Percentiles rank a stretch among this genome's conserved stretches.
Evolutionary conservation across 2,888 invertebrate species (phyloP).

Genomic region (Drosophila infuscata): DNA sequence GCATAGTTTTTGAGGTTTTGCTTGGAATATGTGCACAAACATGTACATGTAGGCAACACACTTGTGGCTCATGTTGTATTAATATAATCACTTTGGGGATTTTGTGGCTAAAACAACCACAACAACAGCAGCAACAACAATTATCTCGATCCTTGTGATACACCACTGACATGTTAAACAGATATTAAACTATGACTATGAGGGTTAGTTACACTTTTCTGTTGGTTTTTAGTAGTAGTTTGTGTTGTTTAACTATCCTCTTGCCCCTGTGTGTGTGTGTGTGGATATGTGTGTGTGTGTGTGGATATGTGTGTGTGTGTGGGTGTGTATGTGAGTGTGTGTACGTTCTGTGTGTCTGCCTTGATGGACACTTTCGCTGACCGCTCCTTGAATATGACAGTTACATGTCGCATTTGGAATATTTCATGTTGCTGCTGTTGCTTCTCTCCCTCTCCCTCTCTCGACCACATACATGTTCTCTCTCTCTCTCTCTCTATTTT

Average conservation of each 20-base stretch:
- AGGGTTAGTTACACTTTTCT: conserved; percentile 48
- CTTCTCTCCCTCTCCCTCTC: background rate
- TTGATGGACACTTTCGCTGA: conserved; percentile 36
- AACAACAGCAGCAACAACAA: conserved; percentile 24
- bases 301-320: conserved; percentile 9
- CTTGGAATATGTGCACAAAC: conserved; percentile 44
- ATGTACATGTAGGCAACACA: conserved; percentile 56
- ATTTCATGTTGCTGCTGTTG: conserved; percentile 39
- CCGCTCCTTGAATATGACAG: conserved; percentile 69
- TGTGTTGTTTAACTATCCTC: background rate
- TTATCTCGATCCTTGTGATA: conserved; percentile 25
- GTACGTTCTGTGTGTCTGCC: conserved; percentile 5
- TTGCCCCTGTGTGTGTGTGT: conserved; percentile 7
- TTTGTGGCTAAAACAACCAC: conserved; percentile 55
- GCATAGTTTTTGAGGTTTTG: conserved; percentile 58
- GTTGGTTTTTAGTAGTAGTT: conserved; percentile 33
- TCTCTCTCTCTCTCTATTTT: background rate
- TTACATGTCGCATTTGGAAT: conserved; percentile 60
- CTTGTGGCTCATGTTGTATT: conserved; percentile 80
- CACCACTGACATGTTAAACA: conserved; percentile 73
- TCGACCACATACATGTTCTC: background rate
- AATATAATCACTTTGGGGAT: conserved; percentile 81
- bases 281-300: background rate
- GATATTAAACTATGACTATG: conserved; percentile 75
- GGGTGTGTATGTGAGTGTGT: background rate